Evolutionary conservation across 2,888 invertebrate genomes (phyloP).

Genomic region (Orthosia cruda): DNA sequence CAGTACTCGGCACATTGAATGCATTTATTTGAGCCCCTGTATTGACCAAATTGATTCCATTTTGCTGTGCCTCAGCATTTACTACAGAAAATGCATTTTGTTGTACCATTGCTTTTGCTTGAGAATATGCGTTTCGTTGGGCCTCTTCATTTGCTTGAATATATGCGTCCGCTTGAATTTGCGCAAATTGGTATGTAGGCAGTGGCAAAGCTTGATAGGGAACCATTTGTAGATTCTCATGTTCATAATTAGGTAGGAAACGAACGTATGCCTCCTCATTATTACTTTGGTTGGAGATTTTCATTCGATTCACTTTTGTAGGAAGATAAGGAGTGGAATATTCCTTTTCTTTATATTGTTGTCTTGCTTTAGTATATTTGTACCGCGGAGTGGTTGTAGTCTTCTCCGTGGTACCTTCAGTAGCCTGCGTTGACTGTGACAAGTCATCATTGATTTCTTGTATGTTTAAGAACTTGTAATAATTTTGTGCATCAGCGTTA

Average conservation of each 20-base stretch:
- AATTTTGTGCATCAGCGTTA: slow-evolving; percentile 49
- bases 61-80: slow-evolving; percentile 1
- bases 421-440: slow-evolving; percentile 11
- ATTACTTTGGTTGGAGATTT: slow-evolving; percentile 40
- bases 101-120: not conserved
- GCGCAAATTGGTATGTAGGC: slow-evolving; percentile 34
- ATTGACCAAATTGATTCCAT: not conserved
- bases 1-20: not conserved
- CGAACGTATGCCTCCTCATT: slow-evolving; percentile 60
- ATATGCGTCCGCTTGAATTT: slow-evolving; percentile 10
- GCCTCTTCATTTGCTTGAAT: slow-evolving; percentile 23
- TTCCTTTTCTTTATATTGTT: slow-evolving; percentile 58
- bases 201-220: slow-evolving; percentile 47
- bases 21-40: not conserved
- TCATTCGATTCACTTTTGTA: slow-evolving; percentile 58
- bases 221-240: slow-evolving; percentile 54
- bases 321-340: slow-evolving; percentile 59
- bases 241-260: slow-evolving; percentile 65
- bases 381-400: slow-evolving; percentile 46
- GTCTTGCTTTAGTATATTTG: slow-evolving; percentile 49
- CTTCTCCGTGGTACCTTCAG: slow-evolving; percentile 58
- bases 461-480: slow-evolving; percentile 57
- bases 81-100: slow-evolving; percentile 5
- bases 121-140: slow-evolving; percentile 12
- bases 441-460: slow-evolving; percentile 59